Percentiles rank a stretch among this genome's conserved stretches.
phyloP scores from a whole-genome alignment of 1,140 invertebrate species.

The Drosophila bocqueti region DNA sequence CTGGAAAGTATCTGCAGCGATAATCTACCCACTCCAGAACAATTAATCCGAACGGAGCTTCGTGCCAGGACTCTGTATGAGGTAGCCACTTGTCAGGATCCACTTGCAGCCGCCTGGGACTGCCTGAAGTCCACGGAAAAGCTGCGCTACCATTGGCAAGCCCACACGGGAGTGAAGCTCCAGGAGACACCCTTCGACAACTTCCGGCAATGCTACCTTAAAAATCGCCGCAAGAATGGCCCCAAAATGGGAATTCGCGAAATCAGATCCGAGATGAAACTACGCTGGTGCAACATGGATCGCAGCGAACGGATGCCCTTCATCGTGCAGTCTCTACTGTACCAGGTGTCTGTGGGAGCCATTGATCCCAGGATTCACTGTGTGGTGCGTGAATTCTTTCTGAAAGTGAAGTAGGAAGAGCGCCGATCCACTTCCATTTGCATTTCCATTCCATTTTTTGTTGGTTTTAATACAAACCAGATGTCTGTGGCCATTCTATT shows the following conservation, averaged over 20 bases:
- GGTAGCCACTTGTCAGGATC: no score
- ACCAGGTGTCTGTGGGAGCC: conserved; percentile 41
- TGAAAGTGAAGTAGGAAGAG: conserved; percentile 23
- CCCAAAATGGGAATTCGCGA: neutral
- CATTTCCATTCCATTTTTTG: conserved; percentile 11
- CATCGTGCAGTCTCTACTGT: conserved; percentile 59
- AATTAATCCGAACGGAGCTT: conserved; percentile 6
- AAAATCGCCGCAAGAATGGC: neutral
- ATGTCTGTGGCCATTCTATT: conserved; percentile 63
- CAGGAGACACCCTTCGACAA: conserved; percentile 51
- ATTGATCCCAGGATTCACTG: conserved; percentile 58
- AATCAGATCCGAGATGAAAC: neutral
- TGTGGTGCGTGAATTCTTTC: conserved; percentile 49
- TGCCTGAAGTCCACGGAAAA: conserved; percentile 23
- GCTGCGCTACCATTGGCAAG: conserved; percentile 58
- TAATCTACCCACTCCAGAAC: neutral
- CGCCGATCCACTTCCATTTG: conserved; percentile 50
- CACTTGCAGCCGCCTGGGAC: conserved; percentile 9
- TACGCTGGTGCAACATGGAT: conserved; percentile 28
- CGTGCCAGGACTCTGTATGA: conserved; percentile 20
- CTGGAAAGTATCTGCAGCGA: neutral
- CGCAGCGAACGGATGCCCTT: conserved; percentile 52
- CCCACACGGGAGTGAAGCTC: conserved; percentile 31
- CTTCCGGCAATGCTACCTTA: conserved; percentile 34
- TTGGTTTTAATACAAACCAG: conserved; percentile 68